Conservation (phyloP, 2,888 invertebrate genomes). For the Napeogenes sylphis region DNA sequence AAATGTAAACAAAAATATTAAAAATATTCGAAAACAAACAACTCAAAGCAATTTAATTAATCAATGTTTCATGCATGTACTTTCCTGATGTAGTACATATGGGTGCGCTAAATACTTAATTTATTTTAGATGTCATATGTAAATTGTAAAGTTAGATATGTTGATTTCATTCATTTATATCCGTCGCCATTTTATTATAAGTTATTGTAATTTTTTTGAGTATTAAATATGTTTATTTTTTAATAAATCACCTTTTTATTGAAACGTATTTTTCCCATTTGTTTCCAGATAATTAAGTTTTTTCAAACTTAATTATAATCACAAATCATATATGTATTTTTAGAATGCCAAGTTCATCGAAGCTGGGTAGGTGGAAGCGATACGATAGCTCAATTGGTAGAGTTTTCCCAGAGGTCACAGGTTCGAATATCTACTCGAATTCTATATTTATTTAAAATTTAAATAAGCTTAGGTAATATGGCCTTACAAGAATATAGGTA, state of each 20-base stretch:
- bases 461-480: too few species aligned
- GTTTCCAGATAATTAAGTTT: background rate
- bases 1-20: too few species aligned
- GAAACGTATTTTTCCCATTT: conserved; percentile 30
- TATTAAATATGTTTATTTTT: conserved; percentile 54
- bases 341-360: too few species aligned
- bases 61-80: background rate
- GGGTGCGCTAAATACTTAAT: conserved; percentile 2
- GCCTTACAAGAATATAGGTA: too few species aligned
- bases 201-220: conserved; percentile 8
- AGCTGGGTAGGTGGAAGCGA: too few species aligned
- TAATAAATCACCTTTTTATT: conserved; percentile 49
- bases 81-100: background rate
- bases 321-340: too few species aligned
- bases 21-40: background rate
- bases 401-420: too few species aligned
- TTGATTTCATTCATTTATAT: background rate
- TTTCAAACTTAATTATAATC: too few species aligned
- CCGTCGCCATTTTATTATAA: conserved; percentile 8
- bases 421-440: too few species aligned
- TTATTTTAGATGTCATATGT: conserved; percentile 1
- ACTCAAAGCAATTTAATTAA: background rate
- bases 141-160: background rate
- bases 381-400: too few species aligned
- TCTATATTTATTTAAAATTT: too few species aligned